Evolutionary conservation across 2,113 vertebrate genomes (phyloP), one percentile per base, ranked within the genome.

Genomic region (Mionectes macconnelli): DNA sequence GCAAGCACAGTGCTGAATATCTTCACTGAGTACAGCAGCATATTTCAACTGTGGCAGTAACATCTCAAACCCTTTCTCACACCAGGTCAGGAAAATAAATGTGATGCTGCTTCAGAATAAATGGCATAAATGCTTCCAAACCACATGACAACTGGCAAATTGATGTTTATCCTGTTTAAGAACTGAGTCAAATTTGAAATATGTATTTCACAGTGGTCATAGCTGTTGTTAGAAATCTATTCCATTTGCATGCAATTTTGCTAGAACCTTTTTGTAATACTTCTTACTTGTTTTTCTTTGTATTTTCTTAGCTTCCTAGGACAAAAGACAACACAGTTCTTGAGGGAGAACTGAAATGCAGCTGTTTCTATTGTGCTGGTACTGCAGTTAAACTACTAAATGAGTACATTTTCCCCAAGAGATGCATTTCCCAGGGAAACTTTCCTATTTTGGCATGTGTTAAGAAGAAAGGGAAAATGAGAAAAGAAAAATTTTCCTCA

Each of bases 21-120:
- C 73, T 73, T 80, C 6, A 1, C 75, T 81, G 93, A 84, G n/a
- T 33, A 14, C 14, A 2, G 76, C 76, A 78, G 40, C 64, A 56
- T 95, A 68, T 89, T 93, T 96, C 85, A 93, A 0, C 80, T 64
- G 90, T 81, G 90, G 64, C 88, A 95, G 68, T 72, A 93, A 72
- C 62, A 75, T 94, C 90, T 86, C 92, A 37, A 90, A 78, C 72
- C 60, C 68, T 68, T 88, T 59, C 76, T 84, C 88, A 33, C 60
- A 91, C 82, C 55, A 44, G 85, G 83, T 94, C 85, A 84, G 67
- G 88, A 83, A 96, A 94, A 96, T 86, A 88, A 93, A 92, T 96
- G 79, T 22, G 52, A 45, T 84, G 40, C 79, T 86, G 82, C 76
- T 89, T 57, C 68, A 82, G 83, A 96, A 87, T 93, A 91, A 94